Percentiles rank a stretch among this genome's conserved stretches.
Evolutionary conservation across 2,797 vertebrate species (phyloP).

Genomic region (Nasua narica): DNA sequence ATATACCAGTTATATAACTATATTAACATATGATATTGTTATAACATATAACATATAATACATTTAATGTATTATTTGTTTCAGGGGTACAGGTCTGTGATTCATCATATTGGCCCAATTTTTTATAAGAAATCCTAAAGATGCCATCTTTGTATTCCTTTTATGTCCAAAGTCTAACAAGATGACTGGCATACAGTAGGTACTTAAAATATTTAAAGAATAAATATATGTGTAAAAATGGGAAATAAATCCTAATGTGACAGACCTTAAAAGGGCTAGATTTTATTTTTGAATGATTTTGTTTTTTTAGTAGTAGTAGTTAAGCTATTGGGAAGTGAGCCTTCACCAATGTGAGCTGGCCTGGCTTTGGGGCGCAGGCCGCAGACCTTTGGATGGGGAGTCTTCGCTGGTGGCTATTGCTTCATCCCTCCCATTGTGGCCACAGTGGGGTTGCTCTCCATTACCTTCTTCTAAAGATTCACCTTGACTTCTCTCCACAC

Average conservation of each 20-base stretch:
- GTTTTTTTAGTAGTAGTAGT: not conserved
- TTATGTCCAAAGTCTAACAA: not conserved
- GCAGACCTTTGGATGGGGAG: rapidly evolving
- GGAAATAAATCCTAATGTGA: not conserved
- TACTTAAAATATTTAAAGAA: not conserved
- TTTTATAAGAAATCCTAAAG: not conserved
- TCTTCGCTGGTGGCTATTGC: rapidly evolving
- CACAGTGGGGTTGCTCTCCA: not conserved
- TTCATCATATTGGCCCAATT: not conserved
- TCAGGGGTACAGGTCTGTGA: too few relatives aligned
- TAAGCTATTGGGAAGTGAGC: rapidly evolving
- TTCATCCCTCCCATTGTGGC: not conserved
- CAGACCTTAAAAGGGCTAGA: not conserved
- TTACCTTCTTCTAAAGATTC: not conserved
- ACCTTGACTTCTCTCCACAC: not conserved
- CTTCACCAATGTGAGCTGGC: rapidly evolving
- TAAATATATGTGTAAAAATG: not conserved
- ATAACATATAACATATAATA: too few relatives aligned
- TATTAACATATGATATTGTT: too few relatives aligned
- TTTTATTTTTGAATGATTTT: not conserved
- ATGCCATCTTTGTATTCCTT: not conserved
- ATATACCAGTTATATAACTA: too few relatives aligned
- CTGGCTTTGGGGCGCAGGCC: rapidly evolving
- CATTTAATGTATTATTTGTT: too few relatives aligned
- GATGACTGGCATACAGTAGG: not conserved